Conservation (phyloP, 2,797 vertebrate genomes). For the Lindbergichthys nudifrons region DNA sequence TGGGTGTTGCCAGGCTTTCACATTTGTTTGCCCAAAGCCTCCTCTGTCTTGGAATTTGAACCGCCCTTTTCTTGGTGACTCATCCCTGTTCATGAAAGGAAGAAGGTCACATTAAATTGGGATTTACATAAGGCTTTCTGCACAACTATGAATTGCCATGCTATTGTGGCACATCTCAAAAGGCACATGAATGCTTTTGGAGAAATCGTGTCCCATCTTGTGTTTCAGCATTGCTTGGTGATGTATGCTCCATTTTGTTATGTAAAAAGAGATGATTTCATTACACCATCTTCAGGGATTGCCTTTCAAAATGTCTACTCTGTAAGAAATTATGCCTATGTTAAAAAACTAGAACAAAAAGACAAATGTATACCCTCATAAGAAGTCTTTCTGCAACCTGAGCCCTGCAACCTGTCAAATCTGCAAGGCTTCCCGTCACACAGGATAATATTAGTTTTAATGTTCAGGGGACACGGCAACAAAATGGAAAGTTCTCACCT, state of each 20-base stretch:
- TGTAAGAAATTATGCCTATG: slow-evolving; percentile 48
- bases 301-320: not conserved
- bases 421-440: slow-evolving; percentile 42
- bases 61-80: slow-evolving; percentile 66
- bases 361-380: slow-evolving; percentile 29
- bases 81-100: slow-evolving; percentile 65
- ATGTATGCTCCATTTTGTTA: slow-evolving; percentile 36
- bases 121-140: slow-evolving; percentile 69
- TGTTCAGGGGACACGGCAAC: slow-evolving; percentile 41
- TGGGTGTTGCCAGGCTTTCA: slow-evolving; percentile 48
- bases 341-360: slow-evolving; percentile 46
- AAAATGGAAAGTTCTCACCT: slow-evolving; percentile 57
- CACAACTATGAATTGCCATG: slow-evolving; percentile 49
- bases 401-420: slow-evolving; percentile 50
- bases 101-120: slow-evolving; percentile 74
- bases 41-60: slow-evolving; percentile 70
- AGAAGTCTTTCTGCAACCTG: slow-evolving; percentile 39
- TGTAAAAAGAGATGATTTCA: slow-evolving; percentile 47
- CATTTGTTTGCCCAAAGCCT: slow-evolving; percentile 58
- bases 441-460: slow-evolving; percentile 35
- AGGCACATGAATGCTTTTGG: slow-evolving; percentile 55
- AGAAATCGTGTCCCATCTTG: slow-evolving; percentile 26
- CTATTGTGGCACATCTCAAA: slow-evolving; percentile 57
- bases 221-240: slow-evolving; percentile 31
- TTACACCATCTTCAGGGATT: slow-evolving; percentile 11